A percentile compares a stretch with the other conserved stretches of the same genome.
These are phyloP conservation scores for Eueremaeus valkanovi DNA, from an alignment of 2,888 invertebrate species.

Conservation along the genomic window DNA sequence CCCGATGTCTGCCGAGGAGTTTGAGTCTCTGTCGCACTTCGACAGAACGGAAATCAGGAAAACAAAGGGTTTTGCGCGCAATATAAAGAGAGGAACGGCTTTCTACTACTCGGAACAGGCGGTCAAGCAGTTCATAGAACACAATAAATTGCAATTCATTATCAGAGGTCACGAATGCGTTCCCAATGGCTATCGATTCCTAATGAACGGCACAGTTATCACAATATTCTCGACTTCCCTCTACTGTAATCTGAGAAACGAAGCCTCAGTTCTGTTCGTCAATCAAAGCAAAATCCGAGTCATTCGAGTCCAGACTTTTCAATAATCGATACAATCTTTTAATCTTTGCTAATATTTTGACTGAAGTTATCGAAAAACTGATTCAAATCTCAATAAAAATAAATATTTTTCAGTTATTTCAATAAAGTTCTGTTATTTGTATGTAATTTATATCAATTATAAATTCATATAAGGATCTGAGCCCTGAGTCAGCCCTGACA, in stretches of 20 bases:
- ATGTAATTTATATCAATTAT: too few relatives aligned
- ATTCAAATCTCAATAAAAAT: too few relatives aligned
- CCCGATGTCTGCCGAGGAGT: constrained; percentile 41
- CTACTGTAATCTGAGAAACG: constrained; percentile 68
- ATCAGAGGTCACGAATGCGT: constrained; percentile 67
- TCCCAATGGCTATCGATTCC: constrained; percentile 56
- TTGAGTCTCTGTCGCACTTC: background rate
- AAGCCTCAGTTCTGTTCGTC: constrained; percentile 66
- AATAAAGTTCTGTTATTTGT: too few relatives aligned
- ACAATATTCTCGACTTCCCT: constrained; percentile 71
- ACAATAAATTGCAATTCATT: constrained; percentile 66
- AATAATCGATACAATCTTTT: too few relatives aligned
- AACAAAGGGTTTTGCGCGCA: constrained; percentile 63
- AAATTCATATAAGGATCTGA: too few relatives aligned
- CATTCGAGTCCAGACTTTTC: constrained; percentile 60
- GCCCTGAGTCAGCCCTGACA: too few relatives aligned
- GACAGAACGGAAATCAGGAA: background rate
- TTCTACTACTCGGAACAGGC: constrained; percentile 67
- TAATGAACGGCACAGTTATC: constrained; percentile 64
- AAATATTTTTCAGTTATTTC: too few relatives aligned
- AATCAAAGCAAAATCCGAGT: constrained; percentile 64
- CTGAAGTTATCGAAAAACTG: too few relatives aligned
- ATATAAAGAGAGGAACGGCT: constrained; percentile 65
- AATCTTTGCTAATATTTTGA: too few relatives aligned
- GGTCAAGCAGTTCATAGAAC: constrained; percentile 62